These are phyloP conservation scores for Erythrolamprus reginae DNA, from an alignment of 2,113 vertebrate genomes.

Conservation along the genomic window DNA sequence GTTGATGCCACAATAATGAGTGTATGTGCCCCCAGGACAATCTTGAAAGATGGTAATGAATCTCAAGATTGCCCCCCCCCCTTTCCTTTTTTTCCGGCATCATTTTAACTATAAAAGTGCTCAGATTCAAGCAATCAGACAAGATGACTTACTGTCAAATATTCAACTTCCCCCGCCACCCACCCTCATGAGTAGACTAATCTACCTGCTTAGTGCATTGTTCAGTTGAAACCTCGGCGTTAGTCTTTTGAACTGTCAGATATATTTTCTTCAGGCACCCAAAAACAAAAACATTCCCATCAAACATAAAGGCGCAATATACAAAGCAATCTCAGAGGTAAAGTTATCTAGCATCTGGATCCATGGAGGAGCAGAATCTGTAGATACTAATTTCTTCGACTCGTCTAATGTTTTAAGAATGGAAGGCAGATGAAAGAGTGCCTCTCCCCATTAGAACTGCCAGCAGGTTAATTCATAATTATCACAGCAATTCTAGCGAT, in stretches of 20 bases:
- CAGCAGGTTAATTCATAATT: background rate
- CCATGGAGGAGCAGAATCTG: background rate
- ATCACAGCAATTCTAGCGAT: background rate
- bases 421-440: fast-evolving
- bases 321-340: background rate
- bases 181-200: conserved; percentile 27
- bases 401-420: background rate
- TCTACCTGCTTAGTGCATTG: background rate
- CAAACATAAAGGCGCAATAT: conserved; percentile 20
- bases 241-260: conserved; percentile 46
- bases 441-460: background rate
- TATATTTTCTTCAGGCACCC: conserved; percentile 36
- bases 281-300: conserved; percentile 42
- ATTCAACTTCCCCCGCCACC: background rate
- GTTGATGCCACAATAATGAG: conserved; percentile 54
- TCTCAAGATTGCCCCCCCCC: conserved; percentile 27
- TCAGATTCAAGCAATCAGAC: conserved; percentile 28
- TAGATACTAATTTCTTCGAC: background rate
- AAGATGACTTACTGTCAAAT: conserved; percentile 52
- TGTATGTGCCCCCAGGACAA: conserved; percentile 44
- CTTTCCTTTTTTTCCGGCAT: conserved; percentile 27
- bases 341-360: background rate
- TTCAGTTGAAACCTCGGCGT: conserved; percentile 4
- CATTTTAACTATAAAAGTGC: conserved; percentile 22
- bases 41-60: conserved; percentile 53